Conservation (phyloP, 35 echinoderm and acorn worm genomes). For the Ptychodera flava region DNA sequence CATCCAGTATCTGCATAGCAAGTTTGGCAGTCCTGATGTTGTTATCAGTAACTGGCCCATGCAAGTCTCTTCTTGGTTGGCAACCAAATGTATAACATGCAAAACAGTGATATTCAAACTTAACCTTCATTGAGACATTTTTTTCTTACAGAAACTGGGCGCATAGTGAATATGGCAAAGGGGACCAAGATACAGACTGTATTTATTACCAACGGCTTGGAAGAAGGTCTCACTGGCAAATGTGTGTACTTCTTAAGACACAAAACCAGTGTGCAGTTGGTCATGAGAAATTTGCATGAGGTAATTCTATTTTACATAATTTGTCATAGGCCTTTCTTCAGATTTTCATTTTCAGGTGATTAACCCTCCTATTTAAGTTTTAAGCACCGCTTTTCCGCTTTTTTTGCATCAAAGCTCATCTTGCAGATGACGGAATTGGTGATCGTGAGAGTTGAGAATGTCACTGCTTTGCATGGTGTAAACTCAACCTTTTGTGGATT, state of each 20-base stretch:
- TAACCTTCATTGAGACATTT: too few relatives aligned
- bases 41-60: too few relatives aligned
- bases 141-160: constrained; percentile 71
- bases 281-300: constrained; percentile 69
- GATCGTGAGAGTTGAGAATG: not conserved
- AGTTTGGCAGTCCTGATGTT: too few relatives aligned
- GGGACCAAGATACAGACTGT: constrained; percentile 73
- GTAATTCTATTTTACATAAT: too few relatives aligned
- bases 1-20: too few relatives aligned
- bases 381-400: not conserved
- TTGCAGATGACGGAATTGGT: not conserved
- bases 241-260: constrained; percentile 85
- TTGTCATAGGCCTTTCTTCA: too few relatives aligned
- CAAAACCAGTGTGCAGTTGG: constrained; percentile 36
- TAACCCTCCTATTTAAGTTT: not conserved
- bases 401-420: not conserved
- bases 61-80: too few relatives aligned
- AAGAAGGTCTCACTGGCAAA: constrained; percentile 69
- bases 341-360: too few relatives aligned
- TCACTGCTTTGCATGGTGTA: not conserved
- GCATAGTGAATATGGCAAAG: constrained; percentile 66
- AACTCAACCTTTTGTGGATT: not conserved
- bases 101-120: too few relatives aligned
- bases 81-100: too few relatives aligned
- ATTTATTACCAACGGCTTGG: constrained; percentile 67